Base-by-base conservation (phyloP, 2,113 vertebrate genomes). In the Chaetorhynchus papuensis region DNA sequence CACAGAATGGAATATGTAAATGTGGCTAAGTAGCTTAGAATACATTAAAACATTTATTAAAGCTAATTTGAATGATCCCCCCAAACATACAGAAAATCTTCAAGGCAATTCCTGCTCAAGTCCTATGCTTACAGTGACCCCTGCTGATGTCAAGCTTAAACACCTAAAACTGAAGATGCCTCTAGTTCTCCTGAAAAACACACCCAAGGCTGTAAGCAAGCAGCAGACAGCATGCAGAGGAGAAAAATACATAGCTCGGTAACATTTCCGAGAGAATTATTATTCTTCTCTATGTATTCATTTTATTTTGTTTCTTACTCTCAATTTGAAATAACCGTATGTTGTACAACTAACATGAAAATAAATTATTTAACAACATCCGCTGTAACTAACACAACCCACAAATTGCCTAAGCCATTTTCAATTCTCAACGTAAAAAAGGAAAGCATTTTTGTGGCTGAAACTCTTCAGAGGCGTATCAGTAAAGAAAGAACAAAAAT, bases 111-210 rank as follows among this genome's bases (percentile, higher is more conserved):
- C 12, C 16, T 65, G 15, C 19, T 93, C 0, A 0, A 86, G 33
- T 78, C n/a, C 39, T 75, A 16, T 63, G 71, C 88, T 69, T 81
- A 83, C 4, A 94, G 85, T 91, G 93, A 94, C 95, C 95, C 69
- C 94, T 97, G 64, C 76, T 95, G 95, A 87, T 83, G 1, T 39
- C 63, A 78, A 45, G 17, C 63, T 37, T 54, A 27, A 82, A 76
- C 39, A 79, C 28, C 2, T n/a, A 31, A 60, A 87, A 37, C 20
- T 11, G 23, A 93, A 7, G 33, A 54, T 15, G 42, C 14, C 17
- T 83, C 66, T 79, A 88, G 7, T 23, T 78, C 56, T 45, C 22
- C 28, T 78, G 84, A 89, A 61, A 90, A 37, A 22, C 33, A 78
- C 15, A 81, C 61, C 22, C 16, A 72, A 75, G 42, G 41, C 47